Conservation (phyloP, 1,140 invertebrate genomes). For the Drusus annulatus region DNA sequence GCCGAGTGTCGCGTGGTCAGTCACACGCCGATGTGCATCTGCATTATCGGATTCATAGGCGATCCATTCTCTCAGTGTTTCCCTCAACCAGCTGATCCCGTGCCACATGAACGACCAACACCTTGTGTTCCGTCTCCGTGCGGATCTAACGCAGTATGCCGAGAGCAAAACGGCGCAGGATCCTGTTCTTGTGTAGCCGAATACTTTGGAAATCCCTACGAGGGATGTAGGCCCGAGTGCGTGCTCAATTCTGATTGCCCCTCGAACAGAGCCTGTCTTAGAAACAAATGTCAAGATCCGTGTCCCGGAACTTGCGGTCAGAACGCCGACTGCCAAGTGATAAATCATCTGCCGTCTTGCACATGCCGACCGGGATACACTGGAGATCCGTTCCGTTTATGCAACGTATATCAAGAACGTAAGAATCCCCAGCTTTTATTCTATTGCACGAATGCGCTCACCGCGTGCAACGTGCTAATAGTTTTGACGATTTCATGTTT, state of each 20-base stretch:
- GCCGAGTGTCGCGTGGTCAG: conserved; percentile 79
- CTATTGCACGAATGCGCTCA: too few relatives aligned
- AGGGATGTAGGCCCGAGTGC: conserved; percentile 81
- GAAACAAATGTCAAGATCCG: conserved; percentile 76
- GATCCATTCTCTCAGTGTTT: conserved; percentile 75
- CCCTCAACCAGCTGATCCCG: conserved; percentile 61
- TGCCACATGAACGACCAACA: conserved; percentile 63
- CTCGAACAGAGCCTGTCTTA: conserved; percentile 74
- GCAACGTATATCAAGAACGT: conserved; percentile 70
- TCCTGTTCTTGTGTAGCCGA: conserved; percentile 77
- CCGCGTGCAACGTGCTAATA: too few relatives aligned
- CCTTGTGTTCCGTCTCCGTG: conserved; percentile 78
- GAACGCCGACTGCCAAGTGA: conserved; percentile 78
- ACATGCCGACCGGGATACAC: conserved; percentile 78
- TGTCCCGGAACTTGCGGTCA: conserved; percentile 76
- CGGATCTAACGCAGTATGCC: conserved; percentile 78
- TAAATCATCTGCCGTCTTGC: conserved; percentile 78
- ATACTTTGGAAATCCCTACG: conserved; percentile 80
- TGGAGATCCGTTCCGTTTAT: conserved; percentile 82
- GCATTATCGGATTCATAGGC: conserved; percentile 73
- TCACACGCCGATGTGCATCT: conserved; percentile 78
- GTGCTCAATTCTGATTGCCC: conserved; percentile 79
- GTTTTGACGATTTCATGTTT: too few relatives aligned
- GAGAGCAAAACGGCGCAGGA: conserved; percentile 74
- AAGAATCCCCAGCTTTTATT: conserved; percentile 66